Evolutionary conservation across 2,113 vertebrate genomes (phyloP).

Genomic region (Coptodon rendalli): DNA sequence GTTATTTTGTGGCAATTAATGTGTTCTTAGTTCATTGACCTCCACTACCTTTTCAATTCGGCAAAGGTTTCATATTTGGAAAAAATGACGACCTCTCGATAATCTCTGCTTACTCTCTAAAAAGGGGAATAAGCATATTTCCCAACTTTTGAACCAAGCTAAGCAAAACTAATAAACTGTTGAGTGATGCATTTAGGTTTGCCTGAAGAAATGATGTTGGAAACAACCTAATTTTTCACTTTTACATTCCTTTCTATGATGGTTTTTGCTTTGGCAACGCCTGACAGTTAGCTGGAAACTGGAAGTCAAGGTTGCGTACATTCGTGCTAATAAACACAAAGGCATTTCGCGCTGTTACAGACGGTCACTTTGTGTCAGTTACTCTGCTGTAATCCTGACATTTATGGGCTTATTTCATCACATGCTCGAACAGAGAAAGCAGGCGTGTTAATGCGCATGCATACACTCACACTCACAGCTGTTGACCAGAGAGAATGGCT

Average conservation of each 20-base stretch:
- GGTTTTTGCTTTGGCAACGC: background rate
- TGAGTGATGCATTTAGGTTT: background rate
- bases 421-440: background rate
- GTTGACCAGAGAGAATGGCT: conserved; percentile 8
- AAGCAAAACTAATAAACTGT: background rate
- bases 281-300: background rate
- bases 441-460: background rate
- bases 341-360: background rate
- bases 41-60: background rate
- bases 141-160: background rate
- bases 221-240: background rate
- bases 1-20: background rate
- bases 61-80: background rate
- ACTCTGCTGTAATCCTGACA: background rate
- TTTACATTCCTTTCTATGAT: background rate
- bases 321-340: background rate
- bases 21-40: background rate
- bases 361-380: background rate
- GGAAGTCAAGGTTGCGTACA: conserved; percentile 22
- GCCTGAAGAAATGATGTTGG: background rate
- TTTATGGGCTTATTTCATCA: background rate
- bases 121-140: background rate
- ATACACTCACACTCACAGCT: background rate
- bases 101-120: background rate
- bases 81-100: background rate